Conservation (phyloP, 2,888 invertebrate species). For the Strigamia crassipes region DNA sequence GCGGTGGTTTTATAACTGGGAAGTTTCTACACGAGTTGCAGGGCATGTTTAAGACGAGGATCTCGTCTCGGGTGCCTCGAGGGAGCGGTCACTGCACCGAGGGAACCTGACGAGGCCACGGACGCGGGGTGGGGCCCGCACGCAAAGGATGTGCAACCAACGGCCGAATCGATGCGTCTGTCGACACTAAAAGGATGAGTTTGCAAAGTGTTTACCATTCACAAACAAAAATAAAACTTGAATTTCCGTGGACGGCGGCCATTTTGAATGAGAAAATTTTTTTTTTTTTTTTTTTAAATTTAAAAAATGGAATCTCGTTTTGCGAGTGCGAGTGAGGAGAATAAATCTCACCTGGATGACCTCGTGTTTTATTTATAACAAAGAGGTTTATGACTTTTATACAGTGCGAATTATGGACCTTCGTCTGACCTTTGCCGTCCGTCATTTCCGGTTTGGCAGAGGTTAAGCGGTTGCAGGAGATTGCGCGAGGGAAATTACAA, state of each 20-base stretch:
- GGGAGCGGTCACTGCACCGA: conserved; percentile 21
- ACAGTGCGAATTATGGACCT: conserved; percentile 17
- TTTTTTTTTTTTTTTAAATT: not conserved
- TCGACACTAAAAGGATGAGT: not conserved
- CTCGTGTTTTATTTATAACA: conserved; percentile 14
- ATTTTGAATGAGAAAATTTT: too few relatives aligned
- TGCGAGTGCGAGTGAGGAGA: not conserved
- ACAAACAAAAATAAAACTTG: not conserved
- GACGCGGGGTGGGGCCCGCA: not conserved
- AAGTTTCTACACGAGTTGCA: not conserved
- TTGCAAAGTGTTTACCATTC: not conserved
- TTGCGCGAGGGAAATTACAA: not conserved
- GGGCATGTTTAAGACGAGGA: not conserved
- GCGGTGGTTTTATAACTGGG: not conserved
- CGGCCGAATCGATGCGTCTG: not conserved
- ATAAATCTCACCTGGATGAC: conserved; percentile 1
- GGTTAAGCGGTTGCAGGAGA: not conserved
- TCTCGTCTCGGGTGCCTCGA: not conserved
- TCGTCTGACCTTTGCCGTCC: not conserved
- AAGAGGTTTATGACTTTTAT: conserved; percentile 22
- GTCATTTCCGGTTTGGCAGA: conserved; percentile 18
- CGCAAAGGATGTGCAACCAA: conserved; percentile 14
- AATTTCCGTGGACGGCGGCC: too few relatives aligned
- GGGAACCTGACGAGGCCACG: not conserved
- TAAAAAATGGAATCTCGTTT: not conserved